Evolutionary conservation across 2,888 invertebrate species (phyloP).

Genomic region (Platycheirus albimanus): DNA sequence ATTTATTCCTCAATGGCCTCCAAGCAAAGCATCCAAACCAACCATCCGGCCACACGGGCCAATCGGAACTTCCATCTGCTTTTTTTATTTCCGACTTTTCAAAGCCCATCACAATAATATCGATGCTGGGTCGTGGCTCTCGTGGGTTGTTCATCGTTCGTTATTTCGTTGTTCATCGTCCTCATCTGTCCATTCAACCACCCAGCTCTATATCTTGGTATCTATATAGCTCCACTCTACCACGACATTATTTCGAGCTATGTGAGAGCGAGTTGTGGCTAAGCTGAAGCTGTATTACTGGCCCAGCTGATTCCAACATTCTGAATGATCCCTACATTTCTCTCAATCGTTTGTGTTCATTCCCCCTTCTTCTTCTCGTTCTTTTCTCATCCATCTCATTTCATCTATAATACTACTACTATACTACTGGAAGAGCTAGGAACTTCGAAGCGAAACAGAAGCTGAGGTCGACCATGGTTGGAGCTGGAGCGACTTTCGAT

Average conservation of each 20-base stretch:
- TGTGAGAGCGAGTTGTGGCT: constrained; percentile 35
- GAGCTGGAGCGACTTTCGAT: constrained; percentile 44
- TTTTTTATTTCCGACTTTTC: constrained; percentile 45
- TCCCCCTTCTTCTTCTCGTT: too few species aligned
- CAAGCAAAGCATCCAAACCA: constrained; percentile 42
- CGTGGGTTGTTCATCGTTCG: too few species aligned
- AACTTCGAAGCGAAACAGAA: not conserved
- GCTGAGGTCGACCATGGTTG: not conserved
- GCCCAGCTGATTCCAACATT: constrained; percentile 43
- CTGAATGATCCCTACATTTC: constrained; percentile 53
- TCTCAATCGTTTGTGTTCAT: constrained; percentile 51
- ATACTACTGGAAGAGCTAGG: too few species aligned
- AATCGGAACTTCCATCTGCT: constrained; percentile 68
- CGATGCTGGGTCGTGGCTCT: not conserved
- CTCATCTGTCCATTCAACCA: constrained; percentile 12
- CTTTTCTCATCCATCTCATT: too few species aligned
- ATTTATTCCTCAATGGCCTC: constrained; percentile 69
- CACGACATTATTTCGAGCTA: constrained; percentile 33
- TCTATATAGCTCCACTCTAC: not conserved
- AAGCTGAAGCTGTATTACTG: constrained; percentile 1
- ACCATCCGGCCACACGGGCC: constrained; percentile 61
- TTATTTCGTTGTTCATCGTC: too few species aligned
- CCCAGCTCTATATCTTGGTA: not conserved
- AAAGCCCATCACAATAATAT: constrained; percentile 2
- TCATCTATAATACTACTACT: not conserved